Conservation (phyloP, 2,888 invertebrate species). For the Caenorhabditis doughertyi region DNA sequence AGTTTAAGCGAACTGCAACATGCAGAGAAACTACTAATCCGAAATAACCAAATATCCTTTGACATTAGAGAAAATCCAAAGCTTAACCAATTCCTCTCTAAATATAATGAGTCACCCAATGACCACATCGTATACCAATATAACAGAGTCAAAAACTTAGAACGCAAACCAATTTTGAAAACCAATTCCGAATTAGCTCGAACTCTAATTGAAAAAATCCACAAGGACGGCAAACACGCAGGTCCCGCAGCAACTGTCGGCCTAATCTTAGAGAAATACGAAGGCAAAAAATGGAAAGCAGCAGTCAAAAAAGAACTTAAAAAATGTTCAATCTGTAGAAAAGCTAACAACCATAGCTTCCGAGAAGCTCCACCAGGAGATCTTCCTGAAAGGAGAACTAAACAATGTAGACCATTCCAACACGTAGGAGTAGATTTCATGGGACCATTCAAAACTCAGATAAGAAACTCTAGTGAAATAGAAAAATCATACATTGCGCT, state of each 20-base stretch:
- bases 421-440: constrained; percentile 14
- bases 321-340: constrained; percentile 13
- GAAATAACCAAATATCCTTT: not conserved
- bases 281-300: constrained; percentile 2
- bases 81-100: not conserved
- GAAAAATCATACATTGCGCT: constrained; percentile 19
- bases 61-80: not conserved
- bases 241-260: constrained; percentile 20
- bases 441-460: not conserved
- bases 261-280: not conserved
- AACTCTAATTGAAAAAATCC: constrained; percentile 1
- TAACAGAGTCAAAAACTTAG: not conserved
- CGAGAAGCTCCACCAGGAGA: not conserved
- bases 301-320: constrained; percentile 6
- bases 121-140: not conserved
- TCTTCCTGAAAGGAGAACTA: constrained; percentile 19
- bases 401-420: constrained; percentile 7
- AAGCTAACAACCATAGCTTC: constrained; percentile 4
- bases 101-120: not conserved
- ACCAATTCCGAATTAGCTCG: not conserved
- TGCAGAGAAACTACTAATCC: not conserved
- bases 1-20: not conserved
- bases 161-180: not conserved
- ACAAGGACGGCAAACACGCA: constrained; percentile 8
- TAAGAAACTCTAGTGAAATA: not conserved